Percentiles rank a stretch among this genome's conserved stretches.
Conservation (phyloP, 1,140 invertebrate species). For the Saccostrea echinata region DNA sequence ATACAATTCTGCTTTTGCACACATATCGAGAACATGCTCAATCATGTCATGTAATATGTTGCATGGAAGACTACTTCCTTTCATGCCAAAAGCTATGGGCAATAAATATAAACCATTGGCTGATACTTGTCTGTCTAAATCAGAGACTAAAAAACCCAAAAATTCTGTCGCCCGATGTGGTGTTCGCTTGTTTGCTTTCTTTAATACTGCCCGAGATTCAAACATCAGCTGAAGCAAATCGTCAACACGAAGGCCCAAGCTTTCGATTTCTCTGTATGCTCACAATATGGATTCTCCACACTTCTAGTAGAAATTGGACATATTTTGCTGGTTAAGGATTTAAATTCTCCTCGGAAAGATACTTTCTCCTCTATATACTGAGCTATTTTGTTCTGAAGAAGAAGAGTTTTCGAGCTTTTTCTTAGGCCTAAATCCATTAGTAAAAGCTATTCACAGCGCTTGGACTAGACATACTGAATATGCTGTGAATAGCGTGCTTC, state of each 20-base stretch:
- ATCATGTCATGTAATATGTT: slow-evolving; percentile 15
- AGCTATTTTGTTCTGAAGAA: not conserved
- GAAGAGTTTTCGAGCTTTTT: slow-evolving; percentile 15
- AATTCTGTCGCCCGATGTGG: slow-evolving; percentile 51
- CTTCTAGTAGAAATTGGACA: not conserved
- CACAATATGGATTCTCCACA: not conserved
- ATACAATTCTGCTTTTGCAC: slow-evolving; percentile 45
- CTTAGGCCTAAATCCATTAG: not conserved
- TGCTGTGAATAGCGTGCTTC: slow-evolving; percentile 27
- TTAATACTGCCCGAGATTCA: not conserved
- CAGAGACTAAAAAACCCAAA: slow-evolving; percentile 52
- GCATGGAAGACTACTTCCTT: slow-evolving; percentile 46
- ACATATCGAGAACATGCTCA: slow-evolving; percentile 35
- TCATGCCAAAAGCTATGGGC: slow-evolving; percentile 41
- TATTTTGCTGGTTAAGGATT: not conserved
- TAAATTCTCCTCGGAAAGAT: slow-evolving; percentile 29
- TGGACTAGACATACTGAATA: too few species aligned
- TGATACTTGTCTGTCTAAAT: slow-evolving; percentile 43
- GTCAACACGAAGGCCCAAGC: not conserved
- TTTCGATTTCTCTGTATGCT: not conserved
- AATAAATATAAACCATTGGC: not conserved
- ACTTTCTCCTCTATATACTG: slow-evolving; percentile 2
- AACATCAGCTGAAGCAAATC: not conserved
- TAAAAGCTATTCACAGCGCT: too few species aligned
- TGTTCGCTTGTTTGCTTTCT: slow-evolving; percentile 21